phyloP scores from a whole-genome alignment of 1,140 invertebrate species.

The Mya arenaria region DNA sequence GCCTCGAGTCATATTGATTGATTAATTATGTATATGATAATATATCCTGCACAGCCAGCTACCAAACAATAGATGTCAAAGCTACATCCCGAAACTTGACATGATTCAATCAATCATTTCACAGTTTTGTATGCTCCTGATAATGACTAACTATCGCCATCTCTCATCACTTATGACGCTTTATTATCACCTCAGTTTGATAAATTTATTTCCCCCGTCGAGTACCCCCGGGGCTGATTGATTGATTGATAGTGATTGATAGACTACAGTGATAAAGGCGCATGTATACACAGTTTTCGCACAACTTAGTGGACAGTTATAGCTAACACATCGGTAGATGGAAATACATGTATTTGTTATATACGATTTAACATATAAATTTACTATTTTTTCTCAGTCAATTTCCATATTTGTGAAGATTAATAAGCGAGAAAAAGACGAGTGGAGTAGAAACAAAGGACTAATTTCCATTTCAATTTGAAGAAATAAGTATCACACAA shows the following conservation, averaged over 20 bases:
- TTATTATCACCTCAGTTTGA: background rate
- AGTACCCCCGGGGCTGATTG: slow-evolving; percentile 34
- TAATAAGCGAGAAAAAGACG: too few relatives aligned
- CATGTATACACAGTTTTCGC: slow-evolving; percentile 13
- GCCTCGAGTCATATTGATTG: slow-evolving; percentile 13
- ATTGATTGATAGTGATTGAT: slow-evolving; percentile 58
- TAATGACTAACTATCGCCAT: background rate
- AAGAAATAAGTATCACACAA: too few relatives aligned
- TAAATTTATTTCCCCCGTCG: slow-evolving; percentile 39
- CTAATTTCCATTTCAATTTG: too few relatives aligned
- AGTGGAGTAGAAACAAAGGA: too few relatives aligned
- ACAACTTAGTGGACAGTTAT: slow-evolving; percentile 16
- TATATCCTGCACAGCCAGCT: background rate
- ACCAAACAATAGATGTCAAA: slow-evolving; percentile 53
- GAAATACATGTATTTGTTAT: too few relatives aligned
- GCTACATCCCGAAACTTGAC: slow-evolving; percentile 16
- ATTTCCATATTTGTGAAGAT: too few relatives aligned
- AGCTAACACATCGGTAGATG: background rate
- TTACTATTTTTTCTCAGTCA: too few relatives aligned
- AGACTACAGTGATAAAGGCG: slow-evolving; percentile 24
- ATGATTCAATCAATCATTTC: slow-evolving; percentile 47
- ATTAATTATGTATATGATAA: slow-evolving; percentile 44
- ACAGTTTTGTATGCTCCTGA: too few relatives aligned
- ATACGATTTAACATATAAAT: too few relatives aligned
- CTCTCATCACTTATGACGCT: background rate